Evolutionary conservation across 2,797 vertebrate species (phyloP), one percentile per base, ranked within the genome.

Genomic region (Chromobotia macracanthus): DNA sequence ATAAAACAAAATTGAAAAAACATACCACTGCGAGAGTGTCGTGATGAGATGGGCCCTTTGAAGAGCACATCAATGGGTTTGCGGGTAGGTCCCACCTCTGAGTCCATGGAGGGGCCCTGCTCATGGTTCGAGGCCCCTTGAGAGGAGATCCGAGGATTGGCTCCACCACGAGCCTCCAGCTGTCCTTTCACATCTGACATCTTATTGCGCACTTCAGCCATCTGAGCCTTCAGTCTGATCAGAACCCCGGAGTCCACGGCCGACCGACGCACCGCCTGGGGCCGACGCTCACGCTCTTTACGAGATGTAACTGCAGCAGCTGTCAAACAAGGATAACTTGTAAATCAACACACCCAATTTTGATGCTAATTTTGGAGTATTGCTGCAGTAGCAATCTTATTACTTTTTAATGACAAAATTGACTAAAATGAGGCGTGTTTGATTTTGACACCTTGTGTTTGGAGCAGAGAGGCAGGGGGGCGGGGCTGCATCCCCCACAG

Each of bases 201-300:
- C 86, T 97, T 98, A 91, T 95, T 97, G 66, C 96, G 93, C 28
- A 99, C 97, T 89, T 99, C 97, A 0, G 96, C 96, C 96, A 99
- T 98, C 91, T 99, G 98, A 50, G 96, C 97, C 90, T 97, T 98
- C 60, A 99, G 94, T 51, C 97, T 95, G 84, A 96, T 97, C 69
- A 99, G 92, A 89, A 99, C 96, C 82, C 96, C 96, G 0, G 97
- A 92, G 88, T 99, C 97, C 0, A 97, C 97, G 0, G 95, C 92
- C 0, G 97, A 96, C 0, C 97, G 94, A 51, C 97, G 95, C 89
- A 98, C 95, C 0, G 94, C 95, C 91, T 99, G 98, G 15, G 97
- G 96, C 5, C 96, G 92, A 16, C 96, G 91, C 5, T 99, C 98
- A 4, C 96, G 93, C 0, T 99, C 98, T 87, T 98, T 99, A 55